Base-by-base conservation (phyloP, 2,797 vertebrate species). In the Mus spretus region DNA sequence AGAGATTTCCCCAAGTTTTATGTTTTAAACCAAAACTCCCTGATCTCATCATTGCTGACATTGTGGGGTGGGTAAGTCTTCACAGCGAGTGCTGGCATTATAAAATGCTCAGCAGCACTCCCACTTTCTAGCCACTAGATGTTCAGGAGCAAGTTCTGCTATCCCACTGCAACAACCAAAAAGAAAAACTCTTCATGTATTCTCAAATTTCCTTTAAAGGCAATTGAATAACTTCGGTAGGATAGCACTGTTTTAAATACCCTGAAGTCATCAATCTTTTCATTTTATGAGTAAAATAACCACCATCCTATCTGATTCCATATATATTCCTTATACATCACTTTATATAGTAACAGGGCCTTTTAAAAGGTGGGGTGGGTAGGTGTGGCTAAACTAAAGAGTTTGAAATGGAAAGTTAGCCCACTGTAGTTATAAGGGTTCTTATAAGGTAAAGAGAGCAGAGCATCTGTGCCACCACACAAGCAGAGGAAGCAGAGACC, bases 1-100 rank as follows among this genome's bases (percentile, higher is more conserved):
- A 40, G 67, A 80, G 84, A 87, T 90, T 91, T 91, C 40, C 37
- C 75, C 59, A 74, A 94, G 65, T 74, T 28, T 12, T 61, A 6
- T 63, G 26, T 34, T 96, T 86, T 89, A 79, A 50, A 50, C 53
- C 13, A 63, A n/a, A 61, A 40, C n/a, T 34, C 47, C 74, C 65
- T 47, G 17, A 37, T 24, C 59, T 90, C 74, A 79, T 37, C 20
- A 34, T 47, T 50, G 55, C 28, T 47, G 74, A 78, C 57, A 63
- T 78, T 50, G 63, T n/a, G 55, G 22, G 1, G 12, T 37, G 22
- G 22, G n/a, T 79, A 79, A 50, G 11, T 65, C 20, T 26, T 79
- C 20, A 28, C 3, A 47, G 74, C 34, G 19, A 37, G 26, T n/a
- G 20, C 70, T 78, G 87, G 72, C 57, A 65, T 63, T 78, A 26